Percentiles rank a stretch among this genome's conserved stretches.
These are phyloP conservation scores for Alaudala cheleensis DNA, from an alignment of 2,113 vertebrate genomes.

Conservation along the genomic window DNA sequence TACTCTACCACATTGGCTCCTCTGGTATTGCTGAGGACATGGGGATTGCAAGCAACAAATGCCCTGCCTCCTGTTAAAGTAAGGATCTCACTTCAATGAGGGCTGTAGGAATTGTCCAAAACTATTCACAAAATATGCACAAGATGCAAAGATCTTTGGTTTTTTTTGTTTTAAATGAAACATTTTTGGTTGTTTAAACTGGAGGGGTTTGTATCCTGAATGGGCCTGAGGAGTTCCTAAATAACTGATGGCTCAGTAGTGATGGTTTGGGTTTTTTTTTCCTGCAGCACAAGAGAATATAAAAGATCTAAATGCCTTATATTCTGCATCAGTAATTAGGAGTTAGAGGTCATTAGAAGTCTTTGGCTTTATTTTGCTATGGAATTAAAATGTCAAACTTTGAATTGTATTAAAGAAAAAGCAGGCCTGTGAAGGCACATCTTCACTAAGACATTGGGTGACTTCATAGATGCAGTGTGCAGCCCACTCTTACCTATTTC, in stretches of 20 bases:
- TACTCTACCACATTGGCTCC: constrained; percentile 86
- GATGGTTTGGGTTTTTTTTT: neutral
- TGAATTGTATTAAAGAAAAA: neutral
- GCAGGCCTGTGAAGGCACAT: neutral
- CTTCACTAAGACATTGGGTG: neutral
- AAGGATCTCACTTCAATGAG: constrained; percentile 34
- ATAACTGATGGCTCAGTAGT: neutral
- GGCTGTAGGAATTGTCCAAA: neutral
- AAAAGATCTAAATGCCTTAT: neutral
- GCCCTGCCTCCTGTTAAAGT: constrained; percentile 87
- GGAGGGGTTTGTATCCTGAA: neutral
- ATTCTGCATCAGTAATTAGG: neutral
- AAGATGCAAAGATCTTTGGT: neutral
- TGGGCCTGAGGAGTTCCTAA: neutral
- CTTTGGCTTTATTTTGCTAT: neutral
- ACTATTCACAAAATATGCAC: neutral
- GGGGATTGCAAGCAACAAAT: constrained; percentile 93
- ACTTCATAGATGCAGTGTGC: neutral
- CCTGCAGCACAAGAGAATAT: neutral
- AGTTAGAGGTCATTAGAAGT: neutral
- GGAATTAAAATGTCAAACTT: neutral
- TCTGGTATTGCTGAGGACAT: constrained; percentile 88
- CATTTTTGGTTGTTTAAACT: neutral
- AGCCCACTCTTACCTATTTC: neutral
- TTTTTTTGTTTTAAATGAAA: neutral